Evolutionary conservation across 2,888 invertebrate species (phyloP).

Genomic region (Leistus spinibarbis): DNA sequence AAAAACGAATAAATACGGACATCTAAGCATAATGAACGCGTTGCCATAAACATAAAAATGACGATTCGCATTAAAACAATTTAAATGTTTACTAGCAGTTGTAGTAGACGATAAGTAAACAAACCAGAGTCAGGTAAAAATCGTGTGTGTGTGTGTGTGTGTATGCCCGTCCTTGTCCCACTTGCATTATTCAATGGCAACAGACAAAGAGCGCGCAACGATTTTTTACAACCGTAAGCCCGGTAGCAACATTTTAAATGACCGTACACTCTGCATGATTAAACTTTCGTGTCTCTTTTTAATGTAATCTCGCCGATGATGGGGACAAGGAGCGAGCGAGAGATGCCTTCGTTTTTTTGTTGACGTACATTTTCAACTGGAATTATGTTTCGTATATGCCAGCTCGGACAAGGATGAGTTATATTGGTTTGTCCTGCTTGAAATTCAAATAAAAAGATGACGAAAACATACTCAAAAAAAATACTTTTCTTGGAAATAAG

Average conservation of each 20-base stretch:
- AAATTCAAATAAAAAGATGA: constrained; percentile 2
- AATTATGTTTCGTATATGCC: constrained; percentile 26
- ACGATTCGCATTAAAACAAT: constrained; percentile 23
- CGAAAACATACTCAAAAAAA: constrained; percentile 5
- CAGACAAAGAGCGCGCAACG: constrained; percentile 17
- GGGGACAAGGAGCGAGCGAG: constrained; percentile 1
- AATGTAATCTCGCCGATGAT: not conserved
- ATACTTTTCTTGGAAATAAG: constrained; percentile 2
- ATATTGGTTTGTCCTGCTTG: constrained; percentile 10
- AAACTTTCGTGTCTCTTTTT: constrained; percentile 27
- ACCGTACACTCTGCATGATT: constrained; percentile 37
- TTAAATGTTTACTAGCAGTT: constrained; percentile 10
- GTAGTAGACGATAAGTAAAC: constrained; percentile 15
- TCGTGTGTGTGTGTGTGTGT: not conserved
- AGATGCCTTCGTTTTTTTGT: constrained; percentile 10
- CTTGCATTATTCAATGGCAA: not conserved
- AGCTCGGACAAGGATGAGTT: constrained; percentile 4
- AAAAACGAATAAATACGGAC: not conserved
- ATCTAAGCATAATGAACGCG: not conserved
- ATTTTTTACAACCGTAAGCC: constrained; percentile 39
- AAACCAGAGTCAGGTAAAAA: constrained; percentile 5
- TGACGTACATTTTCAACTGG: constrained; percentile 20
- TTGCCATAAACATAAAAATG: constrained; percentile 9
- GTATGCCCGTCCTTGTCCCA: constrained; percentile 10
- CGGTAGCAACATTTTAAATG: constrained; percentile 40